Conservation (phyloP, 2,113 vertebrate species). For the Spermophilus dauricus region DNA sequence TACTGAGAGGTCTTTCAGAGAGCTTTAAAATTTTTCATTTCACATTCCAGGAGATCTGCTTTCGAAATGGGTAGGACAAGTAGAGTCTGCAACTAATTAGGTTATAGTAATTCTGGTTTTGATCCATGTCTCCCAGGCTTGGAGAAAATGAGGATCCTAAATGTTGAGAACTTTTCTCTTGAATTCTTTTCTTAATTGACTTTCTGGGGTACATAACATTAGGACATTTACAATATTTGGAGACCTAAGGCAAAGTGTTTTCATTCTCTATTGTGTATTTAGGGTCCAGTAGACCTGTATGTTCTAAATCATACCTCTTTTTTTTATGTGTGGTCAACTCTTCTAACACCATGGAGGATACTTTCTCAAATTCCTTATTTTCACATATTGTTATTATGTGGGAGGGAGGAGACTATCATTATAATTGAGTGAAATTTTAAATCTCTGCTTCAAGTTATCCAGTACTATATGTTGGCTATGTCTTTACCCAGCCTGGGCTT, state of each 20-base stretch:
- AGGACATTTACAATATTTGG: conserved; percentile 21
- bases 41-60: neutral
- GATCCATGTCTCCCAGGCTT: neutral
- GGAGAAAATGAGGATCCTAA: neutral
- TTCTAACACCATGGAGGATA: neutral
- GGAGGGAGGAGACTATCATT: neutral
- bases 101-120: neutral
- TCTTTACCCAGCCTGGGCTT: conserved; percentile 68
- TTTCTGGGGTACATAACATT: neutral
- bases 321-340: neutral
- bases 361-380: neutral
- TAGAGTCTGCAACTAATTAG: conserved; percentile 17
- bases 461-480: conserved; percentile 32
- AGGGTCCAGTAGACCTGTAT: neutral
- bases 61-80: conserved; percentile 7
- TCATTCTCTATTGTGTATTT: neutral
- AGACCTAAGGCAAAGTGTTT: neutral
- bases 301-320: neutral
- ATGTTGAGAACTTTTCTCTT: conserved; percentile 11
- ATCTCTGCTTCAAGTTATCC: conserved; percentile 37
- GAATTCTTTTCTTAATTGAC: neutral
- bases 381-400: neutral
- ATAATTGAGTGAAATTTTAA: conserved; percentile 48
- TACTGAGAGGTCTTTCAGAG: conserved; percentile 20
- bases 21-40: neutral